Conservation (phyloP, 2,888 invertebrate genomes). For the Pristionchus fissidentatus region DNA sequence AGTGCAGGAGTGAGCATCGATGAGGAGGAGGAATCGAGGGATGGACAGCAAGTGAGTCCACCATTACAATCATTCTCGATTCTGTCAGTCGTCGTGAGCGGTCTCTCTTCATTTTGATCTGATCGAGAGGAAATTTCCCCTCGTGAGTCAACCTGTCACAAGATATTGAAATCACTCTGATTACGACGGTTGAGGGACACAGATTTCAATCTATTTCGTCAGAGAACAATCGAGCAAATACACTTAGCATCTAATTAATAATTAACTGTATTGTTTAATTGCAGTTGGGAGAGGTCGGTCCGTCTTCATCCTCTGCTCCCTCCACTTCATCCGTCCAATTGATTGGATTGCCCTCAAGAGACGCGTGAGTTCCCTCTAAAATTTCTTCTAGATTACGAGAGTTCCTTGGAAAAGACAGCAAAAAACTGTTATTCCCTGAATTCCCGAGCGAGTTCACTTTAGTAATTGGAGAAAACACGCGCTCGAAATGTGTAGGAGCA, state of each 20-base stretch:
- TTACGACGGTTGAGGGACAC: background rate
- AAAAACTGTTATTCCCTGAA: conserved; percentile 26
- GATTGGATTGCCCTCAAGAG: conserved; percentile 22
- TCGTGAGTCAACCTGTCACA: too few species aligned
- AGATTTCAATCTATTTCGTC: background rate
- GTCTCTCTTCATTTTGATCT: background rate
- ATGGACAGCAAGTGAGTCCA: conserved; percentile 21
- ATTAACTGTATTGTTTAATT: background rate
- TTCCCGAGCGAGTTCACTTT: background rate
- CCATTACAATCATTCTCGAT: conserved; percentile 28
- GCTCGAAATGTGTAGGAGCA: too few species aligned
- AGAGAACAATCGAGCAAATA: background rate
- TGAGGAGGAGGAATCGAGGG: conserved; percentile 34
- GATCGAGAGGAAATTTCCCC: too few species aligned
- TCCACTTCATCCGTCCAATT: conserved; percentile 28
- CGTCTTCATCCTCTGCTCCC: conserved; percentile 33
- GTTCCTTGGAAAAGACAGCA: background rate
- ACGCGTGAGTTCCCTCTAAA: conserved; percentile 80
- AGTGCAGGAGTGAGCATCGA: conserved; percentile 39
- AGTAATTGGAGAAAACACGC: conserved; percentile 2
- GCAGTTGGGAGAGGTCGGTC: background rate
- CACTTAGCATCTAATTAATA: background rate
- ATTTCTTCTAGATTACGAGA: conserved; percentile 51
- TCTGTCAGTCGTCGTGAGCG: too few species aligned
- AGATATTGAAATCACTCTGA: background rate